phyloP scores from a whole-genome alignment of 2,888 invertebrate species.

The Pseudococcus longispinus region DNA sequence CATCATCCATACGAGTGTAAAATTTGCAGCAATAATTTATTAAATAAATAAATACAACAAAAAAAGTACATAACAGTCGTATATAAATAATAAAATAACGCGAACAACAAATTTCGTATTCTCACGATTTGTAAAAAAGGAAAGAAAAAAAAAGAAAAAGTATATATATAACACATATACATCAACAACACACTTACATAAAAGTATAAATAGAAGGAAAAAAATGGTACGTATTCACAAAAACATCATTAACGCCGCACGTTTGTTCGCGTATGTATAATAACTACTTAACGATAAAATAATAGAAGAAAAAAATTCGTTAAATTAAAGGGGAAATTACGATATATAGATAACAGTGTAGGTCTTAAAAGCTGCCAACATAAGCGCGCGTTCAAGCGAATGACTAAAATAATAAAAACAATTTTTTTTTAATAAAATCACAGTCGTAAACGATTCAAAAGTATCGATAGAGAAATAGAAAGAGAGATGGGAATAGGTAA shows the following conservation, averaged over 20 bases:
- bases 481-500: background rate
- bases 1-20: background rate
- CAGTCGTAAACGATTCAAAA: constrained; percentile 16
- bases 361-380: background rate
- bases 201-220: background rate
- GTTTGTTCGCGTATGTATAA: background rate
- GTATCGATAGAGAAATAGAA: background rate
- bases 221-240: constrained; percentile 40
- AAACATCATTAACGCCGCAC: background rate
- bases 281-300: background rate
- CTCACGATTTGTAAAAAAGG: background rate
- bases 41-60: constrained; percentile 47
- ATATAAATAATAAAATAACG: background rate
- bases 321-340: background rate
- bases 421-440: constrained; percentile 22
- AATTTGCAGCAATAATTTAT: constrained; percentile 41
- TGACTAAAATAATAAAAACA: background rate
- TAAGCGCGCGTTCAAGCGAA: constrained; percentile 22
- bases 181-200: constrained; percentile 18
- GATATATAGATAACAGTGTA: background rate
- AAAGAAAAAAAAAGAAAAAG: background rate
- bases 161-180: background rate
- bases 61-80: constrained; percentile 39
- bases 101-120: constrained; percentile 33
- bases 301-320: background rate